Percentiles rank a stretch among this genome's conserved stretches.
These are phyloP conservation scores for Troglohyphantes excavatus DNA, from an alignment of 2,888 invertebrate genomes.

Conservation along the genomic window DNA sequence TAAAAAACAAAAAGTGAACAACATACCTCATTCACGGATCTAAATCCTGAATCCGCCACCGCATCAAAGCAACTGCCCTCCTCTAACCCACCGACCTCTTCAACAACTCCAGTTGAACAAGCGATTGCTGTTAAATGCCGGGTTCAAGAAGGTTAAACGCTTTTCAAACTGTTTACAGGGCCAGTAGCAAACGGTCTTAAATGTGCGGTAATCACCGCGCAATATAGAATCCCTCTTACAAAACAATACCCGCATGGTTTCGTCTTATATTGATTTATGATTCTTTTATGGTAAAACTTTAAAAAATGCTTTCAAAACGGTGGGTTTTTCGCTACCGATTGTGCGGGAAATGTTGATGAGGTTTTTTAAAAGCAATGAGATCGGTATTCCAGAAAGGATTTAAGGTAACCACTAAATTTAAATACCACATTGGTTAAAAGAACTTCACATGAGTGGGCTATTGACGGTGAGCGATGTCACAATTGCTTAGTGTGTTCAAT, in stretches of 20 bases:
- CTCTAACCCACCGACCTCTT: background rate
- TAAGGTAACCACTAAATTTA: too few species aligned
- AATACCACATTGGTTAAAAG: too few species aligned
- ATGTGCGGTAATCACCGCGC: background rate
- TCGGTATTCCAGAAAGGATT: too few species aligned
- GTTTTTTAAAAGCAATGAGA: too few species aligned
- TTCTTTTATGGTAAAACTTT: background rate
- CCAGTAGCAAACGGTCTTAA: slow-evolving; percentile 46
- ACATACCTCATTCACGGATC: background rate
- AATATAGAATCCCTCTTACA: background rate
- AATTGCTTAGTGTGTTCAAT: too few species aligned
- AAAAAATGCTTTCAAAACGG: background rate
- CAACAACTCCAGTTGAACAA: background rate
- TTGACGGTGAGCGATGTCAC: too few species aligned
- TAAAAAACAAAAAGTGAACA: background rate
- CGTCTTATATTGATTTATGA: background rate
- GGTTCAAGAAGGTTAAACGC: slow-evolving; percentile 57
- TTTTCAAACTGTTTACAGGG: slow-evolving; percentile 62
- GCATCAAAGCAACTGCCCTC: background rate
- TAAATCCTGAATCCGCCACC: slow-evolving; percentile 8
- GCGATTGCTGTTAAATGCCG: background rate
- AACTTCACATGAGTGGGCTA: too few species aligned
- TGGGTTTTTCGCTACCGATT: background rate
- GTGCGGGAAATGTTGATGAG: background rate
- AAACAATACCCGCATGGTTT: background rate